Evolutionary conservation across 2,888 invertebrate species (phyloP), one percentile per base, ranked within the genome.

Genomic region (Hemistola chrysoprasaria): DNA sequence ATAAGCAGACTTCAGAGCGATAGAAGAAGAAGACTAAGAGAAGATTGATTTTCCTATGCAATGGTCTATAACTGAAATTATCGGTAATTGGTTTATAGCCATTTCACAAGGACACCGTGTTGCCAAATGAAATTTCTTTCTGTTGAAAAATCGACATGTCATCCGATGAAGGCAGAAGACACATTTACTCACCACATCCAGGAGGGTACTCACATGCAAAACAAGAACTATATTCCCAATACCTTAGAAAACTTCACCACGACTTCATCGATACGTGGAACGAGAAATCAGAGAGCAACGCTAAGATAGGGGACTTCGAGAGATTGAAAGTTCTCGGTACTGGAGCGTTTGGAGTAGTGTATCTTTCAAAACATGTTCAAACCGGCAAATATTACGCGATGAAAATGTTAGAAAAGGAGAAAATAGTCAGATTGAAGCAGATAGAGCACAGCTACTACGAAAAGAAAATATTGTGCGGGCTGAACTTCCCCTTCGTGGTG

Each of bases 321-420:
- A 80, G 92, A 39, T 78, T 92, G 26, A 93, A 92, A 63, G 93
- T 95, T 0, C 79, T 98, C 30, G 98, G 98, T 0, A 93, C 94
- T 0, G 98, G 98, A 1, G 96, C 97, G 0, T 98, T 97, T 76
- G 98, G 98, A 7, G 90, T 94, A 23, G 98, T 98, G 1, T 93
- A 94, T 68, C 78, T 95, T 1, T 90, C 90, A 7, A 92, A 90
- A 71, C 92, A 95, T 58, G 90, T 90, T 57, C 58, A 69, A 0
- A 82, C 82, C 0, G 90, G 90, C 4, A 90, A 90, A 54, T 94
- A 90, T 67, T 95, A 92, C 71, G 98, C 98, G 5, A 95, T 97
- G 91, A 98, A 98, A 87, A 91, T 96, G 60, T 84, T 98, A 61
- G 94, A 95, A 65, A 98, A 98, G 78, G 92, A 92, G 40, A 95